phyloP scores from a whole-genome alignment of 2,888 invertebrate genomes.

The Diaphora mendica region DNA sequence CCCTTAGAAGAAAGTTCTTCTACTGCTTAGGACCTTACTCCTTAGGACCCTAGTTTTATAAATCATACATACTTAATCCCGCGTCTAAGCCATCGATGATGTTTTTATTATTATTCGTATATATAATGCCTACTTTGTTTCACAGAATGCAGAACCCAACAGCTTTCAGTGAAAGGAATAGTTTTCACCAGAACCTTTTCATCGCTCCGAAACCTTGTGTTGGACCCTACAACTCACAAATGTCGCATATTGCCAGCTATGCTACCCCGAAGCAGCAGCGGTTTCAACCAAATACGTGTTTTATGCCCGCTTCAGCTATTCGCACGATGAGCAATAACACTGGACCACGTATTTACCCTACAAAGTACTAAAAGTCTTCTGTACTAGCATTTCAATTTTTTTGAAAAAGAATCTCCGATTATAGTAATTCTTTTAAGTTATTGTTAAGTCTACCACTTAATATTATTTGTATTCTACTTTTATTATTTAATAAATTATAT shows the following conservation, averaged over 20 bases:
- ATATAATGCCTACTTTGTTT: background rate
- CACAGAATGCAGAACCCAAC: conserved; percentile 45
- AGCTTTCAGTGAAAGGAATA: conserved; percentile 32
- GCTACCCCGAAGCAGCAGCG: conserved; percentile 27
- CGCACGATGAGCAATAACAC: conserved; percentile 54
- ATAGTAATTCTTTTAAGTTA: conserved; percentile 27
- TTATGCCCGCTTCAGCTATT: conserved; percentile 64
- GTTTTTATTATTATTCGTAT: background rate
- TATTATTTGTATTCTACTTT: background rate
- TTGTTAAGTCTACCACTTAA: background rate
- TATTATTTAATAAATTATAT: background rate
- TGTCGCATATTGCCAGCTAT: conserved; percentile 24
- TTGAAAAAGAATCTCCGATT: conserved; percentile 54
- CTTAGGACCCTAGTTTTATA: no score
- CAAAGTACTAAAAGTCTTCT: conserved; percentile 18
- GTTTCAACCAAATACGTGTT: conserved; percentile 63
- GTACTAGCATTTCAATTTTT: background rate
- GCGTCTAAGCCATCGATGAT: background rate
- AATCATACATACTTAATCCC: background rate
- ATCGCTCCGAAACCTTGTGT: conserved; percentile 37
- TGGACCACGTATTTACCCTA: conserved; percentile 37
- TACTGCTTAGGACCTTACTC: no score
- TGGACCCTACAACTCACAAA: conserved; percentile 33
- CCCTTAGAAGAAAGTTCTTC: background rate
- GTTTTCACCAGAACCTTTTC: conserved; percentile 36